Percentiles rank a stretch among this genome's conserved stretches.
Evolutionary conservation across 2,888 invertebrate species (phyloP).

Genomic region (Morinoia aosen): DNA sequence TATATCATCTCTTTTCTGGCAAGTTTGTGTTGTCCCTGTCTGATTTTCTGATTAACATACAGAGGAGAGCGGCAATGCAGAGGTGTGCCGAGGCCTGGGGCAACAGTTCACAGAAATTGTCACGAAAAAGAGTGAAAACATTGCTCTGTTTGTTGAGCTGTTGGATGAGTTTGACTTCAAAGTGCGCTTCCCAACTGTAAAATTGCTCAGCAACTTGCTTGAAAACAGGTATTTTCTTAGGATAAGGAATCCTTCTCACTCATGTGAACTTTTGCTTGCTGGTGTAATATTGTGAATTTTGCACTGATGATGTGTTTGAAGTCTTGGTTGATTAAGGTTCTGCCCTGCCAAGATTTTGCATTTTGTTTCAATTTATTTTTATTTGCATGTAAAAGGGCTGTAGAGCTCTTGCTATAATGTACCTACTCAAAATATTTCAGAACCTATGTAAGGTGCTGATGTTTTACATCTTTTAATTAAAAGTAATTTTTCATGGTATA

Average conservation of each 20-base stretch:
- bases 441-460: too few relatives aligned
- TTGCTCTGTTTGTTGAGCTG: conserved; percentile 84
- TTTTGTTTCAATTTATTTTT: too few relatives aligned
- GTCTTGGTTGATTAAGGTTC: neutral
- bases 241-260: neutral
- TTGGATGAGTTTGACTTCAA: conserved; percentile 96
- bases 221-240: conserved; percentile 76
- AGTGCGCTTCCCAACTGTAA: conserved; percentile 91
- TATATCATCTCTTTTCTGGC: too few relatives aligned
- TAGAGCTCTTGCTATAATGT: too few relatives aligned
- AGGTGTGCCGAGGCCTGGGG: conserved; percentile 74
- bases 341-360: neutral
- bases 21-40: too few relatives aligned
- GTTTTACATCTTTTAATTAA: neutral
- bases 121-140: conserved; percentile 89
- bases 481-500: too few relatives aligned
- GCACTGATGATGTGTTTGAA: neutral
- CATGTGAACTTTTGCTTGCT: neutral
- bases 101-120: conserved; percentile 98
- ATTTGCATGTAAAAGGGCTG: too few relatives aligned
- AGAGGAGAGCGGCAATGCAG: conserved; percentile 62
- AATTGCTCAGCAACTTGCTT: conserved; percentile 88
- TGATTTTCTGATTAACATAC: conserved; percentile 62
- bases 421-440: too few relatives aligned
- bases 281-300: neutral